Conservation (phyloP, 2,113 vertebrate species). For the Colaptes auratus region DNA sequence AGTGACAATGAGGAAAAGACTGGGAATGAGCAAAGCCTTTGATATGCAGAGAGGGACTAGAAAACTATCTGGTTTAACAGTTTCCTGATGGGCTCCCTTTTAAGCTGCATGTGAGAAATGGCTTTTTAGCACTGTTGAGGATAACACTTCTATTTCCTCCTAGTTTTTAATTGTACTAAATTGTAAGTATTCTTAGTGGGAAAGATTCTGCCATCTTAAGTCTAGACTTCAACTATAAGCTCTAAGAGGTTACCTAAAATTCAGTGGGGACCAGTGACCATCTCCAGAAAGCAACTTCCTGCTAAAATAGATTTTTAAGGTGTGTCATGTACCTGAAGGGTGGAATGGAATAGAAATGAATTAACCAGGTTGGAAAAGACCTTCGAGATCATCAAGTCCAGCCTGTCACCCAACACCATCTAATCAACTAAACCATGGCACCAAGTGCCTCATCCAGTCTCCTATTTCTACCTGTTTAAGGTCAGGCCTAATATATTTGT, state of each 20-base stretch:
- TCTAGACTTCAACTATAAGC: neutral
- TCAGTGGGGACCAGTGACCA: neutral
- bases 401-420: too few relatives aligned
- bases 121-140: neutral
- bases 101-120: neutral
- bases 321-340: neutral
- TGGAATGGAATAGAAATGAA: too few relatives aligned
- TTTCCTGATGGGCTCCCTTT: neutral
- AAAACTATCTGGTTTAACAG: slow-evolving; percentile 14
- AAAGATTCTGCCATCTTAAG: neutral
- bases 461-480: neutral
- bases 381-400: too few relatives aligned
- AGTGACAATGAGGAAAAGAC: neutral
- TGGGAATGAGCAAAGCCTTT: slow-evolving; percentile 39
- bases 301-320: neutral
- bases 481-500: neutral
- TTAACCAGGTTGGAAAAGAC: too few relatives aligned
- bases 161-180: neutral
- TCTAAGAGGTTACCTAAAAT: neutral
- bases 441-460: too few relatives aligned
- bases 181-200: neutral
- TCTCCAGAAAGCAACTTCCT: neutral
- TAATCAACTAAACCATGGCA: too few relatives aligned
- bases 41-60: neutral
- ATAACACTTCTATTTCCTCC: neutral